Percentiles rank a stretch among this genome's conserved stretches.
Evolutionary conservation across 92 coral and sea anemone species (phyloP).

Genomic region (Palythoa grandiflora): DNA sequence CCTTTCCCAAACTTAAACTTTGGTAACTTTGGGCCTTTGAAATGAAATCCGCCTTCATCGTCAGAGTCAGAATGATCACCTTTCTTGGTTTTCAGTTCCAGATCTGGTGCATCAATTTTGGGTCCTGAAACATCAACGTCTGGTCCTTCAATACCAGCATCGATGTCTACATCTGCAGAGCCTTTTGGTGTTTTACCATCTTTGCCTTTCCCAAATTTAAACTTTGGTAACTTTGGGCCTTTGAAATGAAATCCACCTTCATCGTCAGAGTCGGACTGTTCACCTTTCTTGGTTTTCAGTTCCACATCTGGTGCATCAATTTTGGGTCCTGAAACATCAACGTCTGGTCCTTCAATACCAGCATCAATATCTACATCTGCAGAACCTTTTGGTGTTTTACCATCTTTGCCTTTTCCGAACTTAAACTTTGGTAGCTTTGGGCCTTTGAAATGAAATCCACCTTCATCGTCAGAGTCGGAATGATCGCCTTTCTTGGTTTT

Average conservation of each 20-base stretch:
- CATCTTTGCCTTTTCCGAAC: too few species aligned
- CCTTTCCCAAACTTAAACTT: background rate
- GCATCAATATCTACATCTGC: background rate
- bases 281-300: background rate
- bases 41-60: conserved; percentile 13
- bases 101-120: background rate
- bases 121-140: background rate
- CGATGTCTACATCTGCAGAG: background rate
- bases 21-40: conserved; percentile 14
- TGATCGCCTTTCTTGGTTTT: too few species aligned
- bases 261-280: conserved; percentile 28
- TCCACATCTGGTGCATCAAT: background rate
- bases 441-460: too few species aligned
- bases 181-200: conserved; percentile 1
- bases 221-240: conserved; percentile 4
- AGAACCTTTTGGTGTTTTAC: background rate
- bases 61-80: conserved; percentile 23
- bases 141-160: background rate
- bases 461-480: too few species aligned
- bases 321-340: background rate
- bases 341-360: background rate
- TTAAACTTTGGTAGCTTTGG: too few species aligned
- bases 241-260: conserved; percentile 17
- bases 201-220: background rate
- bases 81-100: background rate